Evolutionary conservation across 1,140 invertebrate genomes (phyloP).

Genomic region (Rhopalosiphum padi): DNA sequence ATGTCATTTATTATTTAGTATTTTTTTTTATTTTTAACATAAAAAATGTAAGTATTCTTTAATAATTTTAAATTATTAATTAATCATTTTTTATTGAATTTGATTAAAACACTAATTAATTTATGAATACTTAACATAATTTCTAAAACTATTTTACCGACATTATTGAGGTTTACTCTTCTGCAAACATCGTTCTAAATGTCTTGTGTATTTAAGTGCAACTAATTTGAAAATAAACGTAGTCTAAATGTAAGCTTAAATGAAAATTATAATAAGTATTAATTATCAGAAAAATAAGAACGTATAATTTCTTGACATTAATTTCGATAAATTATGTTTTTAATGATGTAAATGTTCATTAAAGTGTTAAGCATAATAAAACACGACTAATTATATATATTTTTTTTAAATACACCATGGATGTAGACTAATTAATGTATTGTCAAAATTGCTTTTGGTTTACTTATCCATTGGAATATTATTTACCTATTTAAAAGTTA

Average conservation of each 20-base stretch:
- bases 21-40: too few relatives aligned
- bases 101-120: neutral
- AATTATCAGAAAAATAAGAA: slow-evolving; percentile 25
- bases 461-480: slow-evolving; percentile 42
- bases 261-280: slow-evolving; percentile 19
- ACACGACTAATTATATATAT: slow-evolving; percentile 23
- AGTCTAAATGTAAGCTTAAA: neutral
- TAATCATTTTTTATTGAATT: too few relatives aligned
- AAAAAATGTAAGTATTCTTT: too few relatives aligned
- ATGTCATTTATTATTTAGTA: too few relatives aligned
- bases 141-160: neutral
- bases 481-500: slow-evolving; percentile 12
- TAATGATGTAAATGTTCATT: slow-evolving; percentile 44
- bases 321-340: slow-evolving; percentile 49
- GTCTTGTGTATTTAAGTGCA: neutral
- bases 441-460: neutral
- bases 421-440: neutral
- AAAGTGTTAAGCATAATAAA: slow-evolving; percentile 50
- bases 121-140: neutral
- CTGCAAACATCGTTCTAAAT: neutral
- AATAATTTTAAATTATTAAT: too few relatives aligned
- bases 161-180: neutral
- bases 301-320: neutral
- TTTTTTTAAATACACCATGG: neutral
- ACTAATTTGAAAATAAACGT: slow-evolving; percentile 9